Percentiles rank a stretch among this genome's conserved stretches.
These are phyloP conservation scores for Drosophila biarmipes DNA, from an alignment of 1,140 invertebrate genomes.

Conservation along the genomic window DNA sequence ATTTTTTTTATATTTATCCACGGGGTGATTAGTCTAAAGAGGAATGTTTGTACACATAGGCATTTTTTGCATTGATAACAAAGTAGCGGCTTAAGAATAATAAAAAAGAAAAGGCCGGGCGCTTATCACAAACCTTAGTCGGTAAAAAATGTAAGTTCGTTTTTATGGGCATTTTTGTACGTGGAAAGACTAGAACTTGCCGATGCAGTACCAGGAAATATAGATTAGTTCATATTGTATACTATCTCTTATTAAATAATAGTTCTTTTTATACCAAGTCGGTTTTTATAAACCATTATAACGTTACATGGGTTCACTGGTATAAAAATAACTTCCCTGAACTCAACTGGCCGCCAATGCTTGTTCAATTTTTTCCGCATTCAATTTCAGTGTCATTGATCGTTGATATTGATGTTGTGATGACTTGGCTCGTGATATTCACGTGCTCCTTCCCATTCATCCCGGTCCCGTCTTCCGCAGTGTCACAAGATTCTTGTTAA, in stretches of 20 bases:
- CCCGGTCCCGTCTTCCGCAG: neutral
- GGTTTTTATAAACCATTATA: neutral
- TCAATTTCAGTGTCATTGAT: constrained; percentile 29
- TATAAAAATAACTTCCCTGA: constrained; percentile 3
- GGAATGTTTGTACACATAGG: neutral
- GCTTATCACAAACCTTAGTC: constrained; percentile 4
- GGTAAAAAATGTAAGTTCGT: neutral
- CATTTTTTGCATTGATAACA: constrained; percentile 20
- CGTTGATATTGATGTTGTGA: constrained; percentile 14
- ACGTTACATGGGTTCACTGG: neutral
- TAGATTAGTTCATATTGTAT: too few relatives aligned
- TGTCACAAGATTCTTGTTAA: constrained; percentile 39
- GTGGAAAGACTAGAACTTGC: too few relatives aligned
- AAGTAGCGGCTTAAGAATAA: neutral
- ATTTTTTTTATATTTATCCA: neutral
- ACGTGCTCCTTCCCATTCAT: constrained; percentile 17
- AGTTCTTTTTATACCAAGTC: too few relatives aligned
- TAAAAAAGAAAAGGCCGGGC: neutral
- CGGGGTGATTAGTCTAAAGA: neutral
- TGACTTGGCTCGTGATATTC: constrained; percentile 41
- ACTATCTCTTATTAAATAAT: too few relatives aligned
- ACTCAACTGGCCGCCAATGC: constrained; percentile 1
- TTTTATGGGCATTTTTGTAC: too few relatives aligned
- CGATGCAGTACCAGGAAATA: too few relatives aligned
- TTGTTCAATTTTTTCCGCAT: constrained; percentile 17